These are phyloP conservation scores for Minunthozetes semirufus DNA, from an alignment of 2,888 invertebrate genomes.

Conservation along the genomic window DNA sequence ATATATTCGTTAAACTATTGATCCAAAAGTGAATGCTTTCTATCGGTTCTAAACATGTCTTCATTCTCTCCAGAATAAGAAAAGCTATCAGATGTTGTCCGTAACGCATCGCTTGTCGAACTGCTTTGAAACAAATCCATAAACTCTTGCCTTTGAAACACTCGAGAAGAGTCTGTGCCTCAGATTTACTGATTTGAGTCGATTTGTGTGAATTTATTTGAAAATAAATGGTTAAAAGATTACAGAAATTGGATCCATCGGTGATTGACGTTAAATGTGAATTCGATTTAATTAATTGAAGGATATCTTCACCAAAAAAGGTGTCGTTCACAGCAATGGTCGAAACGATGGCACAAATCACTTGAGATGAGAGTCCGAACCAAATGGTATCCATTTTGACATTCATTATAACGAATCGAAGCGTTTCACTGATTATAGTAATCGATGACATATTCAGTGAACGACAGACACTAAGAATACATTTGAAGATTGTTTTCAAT, in stretches of 20 bases:
- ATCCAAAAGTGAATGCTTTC: constrained; percentile 86
- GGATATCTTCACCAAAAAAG: constrained; percentile 10
- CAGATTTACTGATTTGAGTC: background rate
- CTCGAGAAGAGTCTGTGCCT: background rate
- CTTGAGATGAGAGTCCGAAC: constrained; percentile 22
- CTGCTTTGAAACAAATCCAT: constrained; percentile 80
- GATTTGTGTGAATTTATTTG: constrained; percentile 8
- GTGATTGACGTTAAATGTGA: background rate
- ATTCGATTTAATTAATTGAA: constrained; percentile 5
- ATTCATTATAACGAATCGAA: constrained; percentile 25
- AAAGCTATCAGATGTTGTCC: constrained; percentile 69
- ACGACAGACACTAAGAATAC: constrained; percentile 25
- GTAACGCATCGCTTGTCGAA: constrained; percentile 74
- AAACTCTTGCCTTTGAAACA: constrained; percentile 52
- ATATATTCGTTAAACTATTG: constrained; percentile 60
- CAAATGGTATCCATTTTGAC: constrained; percentile 14
- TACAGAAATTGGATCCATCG: background rate
- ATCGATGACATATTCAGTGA: background rate
- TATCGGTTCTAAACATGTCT: constrained; percentile 58
- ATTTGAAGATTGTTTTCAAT: constrained; percentile 30
- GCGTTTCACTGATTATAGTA: constrained; percentile 16
- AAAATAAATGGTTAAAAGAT: constrained; percentile 20
- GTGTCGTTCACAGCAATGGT: constrained; percentile 9
- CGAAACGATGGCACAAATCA: constrained; percentile 22
- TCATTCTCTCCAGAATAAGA: constrained; percentile 45